Conservation (phyloP, 2,888 invertebrate species). For the Entomobrya multifasciata region DNA sequence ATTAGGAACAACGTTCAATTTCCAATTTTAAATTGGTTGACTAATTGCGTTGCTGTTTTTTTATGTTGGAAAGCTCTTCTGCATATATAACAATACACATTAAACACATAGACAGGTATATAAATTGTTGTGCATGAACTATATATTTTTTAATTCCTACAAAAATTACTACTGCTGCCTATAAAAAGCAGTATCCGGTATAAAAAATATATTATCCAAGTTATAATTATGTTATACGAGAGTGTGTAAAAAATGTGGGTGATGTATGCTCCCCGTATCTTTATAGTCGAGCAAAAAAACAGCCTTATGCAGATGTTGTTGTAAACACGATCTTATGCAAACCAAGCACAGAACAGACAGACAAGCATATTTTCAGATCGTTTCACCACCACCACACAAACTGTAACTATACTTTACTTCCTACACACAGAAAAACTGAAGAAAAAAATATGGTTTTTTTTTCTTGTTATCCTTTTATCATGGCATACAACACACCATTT, state of each 20-base stretch:
- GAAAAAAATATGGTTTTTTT: constrained; percentile 41
- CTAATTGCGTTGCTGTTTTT: constrained; percentile 27
- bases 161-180: constrained; percentile 6
- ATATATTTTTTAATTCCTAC: neutral
- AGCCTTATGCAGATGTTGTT: neutral
- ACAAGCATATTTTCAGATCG: neutral
- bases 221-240: constrained; percentile 7
- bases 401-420: constrained; percentile 21
- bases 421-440: constrained; percentile 38
- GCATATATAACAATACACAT: constrained; percentile 21
- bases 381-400: constrained; percentile 22
- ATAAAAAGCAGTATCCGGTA: constrained; percentile 43
- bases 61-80: constrained; percentile 29
- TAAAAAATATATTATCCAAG: constrained; percentile 42
- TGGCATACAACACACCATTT: constrained; percentile 2
- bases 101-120: constrained; percentile 22
- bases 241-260: constrained; percentile 4
- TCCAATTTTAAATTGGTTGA: constrained; percentile 33
- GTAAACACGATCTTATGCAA: constrained; percentile 43
- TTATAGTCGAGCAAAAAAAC: constrained; percentile 12
- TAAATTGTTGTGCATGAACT: neutral
- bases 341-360: constrained; percentile 24
- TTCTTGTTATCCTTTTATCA: constrained; percentile 50
- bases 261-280: constrained; percentile 16
- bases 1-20: constrained; percentile 38